phyloP scores from a whole-genome alignment of 2,113 vertebrate species.

The Daubentonia madagascariensis region DNA sequence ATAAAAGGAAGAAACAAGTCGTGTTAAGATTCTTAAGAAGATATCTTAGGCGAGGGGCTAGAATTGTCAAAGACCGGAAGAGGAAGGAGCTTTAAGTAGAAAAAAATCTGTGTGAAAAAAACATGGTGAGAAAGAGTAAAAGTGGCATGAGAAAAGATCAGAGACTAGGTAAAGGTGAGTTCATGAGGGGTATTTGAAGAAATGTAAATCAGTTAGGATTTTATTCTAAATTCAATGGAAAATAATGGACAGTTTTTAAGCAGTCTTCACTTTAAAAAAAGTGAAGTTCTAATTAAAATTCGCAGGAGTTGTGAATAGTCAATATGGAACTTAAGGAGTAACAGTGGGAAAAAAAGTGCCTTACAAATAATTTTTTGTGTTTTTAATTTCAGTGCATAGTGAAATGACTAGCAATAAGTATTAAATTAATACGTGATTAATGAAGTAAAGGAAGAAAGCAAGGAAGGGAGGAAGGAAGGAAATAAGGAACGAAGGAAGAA shows the following conservation, averaged over 20 bases:
- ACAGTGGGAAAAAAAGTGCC: not conserved
- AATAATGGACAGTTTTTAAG: not conserved
- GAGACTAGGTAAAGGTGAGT: not conserved
- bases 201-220: not conserved
- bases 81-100: not conserved
- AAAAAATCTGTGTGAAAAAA: not conserved
- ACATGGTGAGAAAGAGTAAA: not conserved
- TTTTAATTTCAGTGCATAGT: not conserved
- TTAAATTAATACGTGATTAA: not conserved
- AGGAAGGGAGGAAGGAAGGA: not conserved
- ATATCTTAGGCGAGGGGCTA: not conserved
- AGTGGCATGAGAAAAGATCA: not conserved
- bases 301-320: not conserved
- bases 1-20: not conserved
- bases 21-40: not conserved
- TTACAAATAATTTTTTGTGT: not conserved
- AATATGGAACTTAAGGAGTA: not conserved
- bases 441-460: no score
- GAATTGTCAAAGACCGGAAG: not conserved
- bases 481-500: rapidly evolving
- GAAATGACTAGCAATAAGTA: not conserved
- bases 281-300: not conserved
- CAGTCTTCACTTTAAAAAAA: not conserved
- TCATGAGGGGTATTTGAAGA: not conserved
- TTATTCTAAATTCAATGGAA: not conserved